Conservation (phyloP, 2,888 invertebrate species). For the Drosophila incognita region DNA sequence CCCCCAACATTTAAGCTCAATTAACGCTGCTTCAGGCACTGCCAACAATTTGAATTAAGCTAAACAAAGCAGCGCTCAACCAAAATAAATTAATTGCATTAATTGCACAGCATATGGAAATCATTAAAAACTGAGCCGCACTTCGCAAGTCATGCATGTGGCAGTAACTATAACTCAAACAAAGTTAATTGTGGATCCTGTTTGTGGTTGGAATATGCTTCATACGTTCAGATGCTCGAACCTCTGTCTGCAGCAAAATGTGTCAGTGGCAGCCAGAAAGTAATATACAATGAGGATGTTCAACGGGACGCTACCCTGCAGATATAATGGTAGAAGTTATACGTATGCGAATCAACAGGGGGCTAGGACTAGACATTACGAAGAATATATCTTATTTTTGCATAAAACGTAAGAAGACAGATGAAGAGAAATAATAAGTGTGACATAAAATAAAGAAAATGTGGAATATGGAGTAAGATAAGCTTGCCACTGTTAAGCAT, state of each 20-base stretch:
- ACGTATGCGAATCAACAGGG: background rate
- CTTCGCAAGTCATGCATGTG: background rate
- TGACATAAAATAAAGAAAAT: background rate
- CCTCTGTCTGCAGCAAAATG: background rate
- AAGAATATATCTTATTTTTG: background rate
- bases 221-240: background rate
- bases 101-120: conserved; percentile 2
- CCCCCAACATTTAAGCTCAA: conserved; percentile 31
- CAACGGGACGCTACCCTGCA: background rate
- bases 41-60: conserved; percentile 42
- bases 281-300: background rate
- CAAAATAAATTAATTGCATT: conserved; percentile 40
- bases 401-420: background rate
- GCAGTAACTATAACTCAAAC: background rate
- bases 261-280: background rate
- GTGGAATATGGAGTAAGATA: no score
- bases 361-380: background rate
- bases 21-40: conserved; percentile 29
- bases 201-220: background rate
- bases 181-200: background rate
- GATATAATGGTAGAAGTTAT: no score
- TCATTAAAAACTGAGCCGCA: background rate
- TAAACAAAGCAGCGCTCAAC: conserved; percentile 16
- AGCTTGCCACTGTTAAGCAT: background rate
- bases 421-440: background rate